A percentile compares a stretch with the other conserved stretches of the same genome.
Evolutionary conservation across 1,140 invertebrate genomes (phyloP).

Genomic region (Penaeus vannamei): DNA sequence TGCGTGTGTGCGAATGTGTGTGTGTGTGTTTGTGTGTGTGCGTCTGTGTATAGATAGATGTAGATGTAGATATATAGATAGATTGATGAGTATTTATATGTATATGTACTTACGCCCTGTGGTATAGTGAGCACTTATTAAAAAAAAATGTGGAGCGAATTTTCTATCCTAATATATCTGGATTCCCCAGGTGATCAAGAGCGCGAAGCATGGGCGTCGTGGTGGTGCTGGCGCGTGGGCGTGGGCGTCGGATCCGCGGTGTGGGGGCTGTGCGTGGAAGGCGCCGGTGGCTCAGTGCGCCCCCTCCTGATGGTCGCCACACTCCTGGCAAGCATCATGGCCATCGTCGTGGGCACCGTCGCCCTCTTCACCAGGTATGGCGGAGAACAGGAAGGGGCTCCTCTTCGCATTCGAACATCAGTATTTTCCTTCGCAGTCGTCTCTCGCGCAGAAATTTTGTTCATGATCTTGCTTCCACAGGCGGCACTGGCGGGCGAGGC

Average conservation of each 20-base stretch:
- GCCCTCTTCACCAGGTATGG: conserved; percentile 46
- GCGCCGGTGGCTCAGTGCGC: neutral
- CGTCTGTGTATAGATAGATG: too few relatives aligned
- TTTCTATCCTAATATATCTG: neutral
- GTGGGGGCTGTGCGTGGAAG: conserved; percentile 42
- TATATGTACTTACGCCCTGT: too few relatives aligned
- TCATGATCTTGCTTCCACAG: neutral
- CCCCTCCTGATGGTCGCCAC: conserved; percentile 29
- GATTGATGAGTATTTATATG: too few relatives aligned
- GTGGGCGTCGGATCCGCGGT: conserved; percentile 38
- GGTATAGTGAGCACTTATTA: neutral
- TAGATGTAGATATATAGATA: too few relatives aligned
- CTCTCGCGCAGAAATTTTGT: neutral
- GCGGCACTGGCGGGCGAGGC: neutral
- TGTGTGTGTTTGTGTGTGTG: too few relatives aligned
- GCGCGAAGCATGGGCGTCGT: conserved; percentile 56
- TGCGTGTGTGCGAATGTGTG: too few relatives aligned
- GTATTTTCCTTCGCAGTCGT: too few relatives aligned
- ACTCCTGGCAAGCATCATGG: neutral
- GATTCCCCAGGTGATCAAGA: conserved; percentile 49
- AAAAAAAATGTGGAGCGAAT: neutral
- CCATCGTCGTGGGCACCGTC: conserved; percentile 27
- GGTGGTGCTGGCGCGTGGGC: conserved; percentile 57
- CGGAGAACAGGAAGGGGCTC: neutral
- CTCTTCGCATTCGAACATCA: neutral